Base-by-base conservation (phyloP, 1,140 invertebrate species). In the Ceratitis capitata region DNA sequence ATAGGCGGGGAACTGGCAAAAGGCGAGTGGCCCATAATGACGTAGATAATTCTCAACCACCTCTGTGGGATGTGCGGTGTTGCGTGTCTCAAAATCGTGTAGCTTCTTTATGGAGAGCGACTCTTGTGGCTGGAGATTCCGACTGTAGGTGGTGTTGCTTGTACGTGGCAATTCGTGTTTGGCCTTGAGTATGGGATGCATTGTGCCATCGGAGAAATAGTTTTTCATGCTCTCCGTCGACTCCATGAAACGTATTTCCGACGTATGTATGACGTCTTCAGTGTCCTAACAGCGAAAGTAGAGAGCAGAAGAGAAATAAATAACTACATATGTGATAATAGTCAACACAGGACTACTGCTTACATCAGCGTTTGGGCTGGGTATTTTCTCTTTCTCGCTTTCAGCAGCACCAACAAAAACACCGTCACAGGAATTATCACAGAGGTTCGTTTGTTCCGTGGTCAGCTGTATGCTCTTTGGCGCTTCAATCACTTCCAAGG, bases 211-310 rank as follows among this genome's bases (percentile, higher is more conserved):
- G 5, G 69, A 78, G 42, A 78, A 78, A 35, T 78, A 56, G 51
- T 85, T 85, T 32, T 85, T 69, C 49, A 85, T 45, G 35, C 85
- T 85, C 6, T 85, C 85, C 1, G 69, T 82, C 6, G 85, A 85
- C 9, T 85, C 74, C 74, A 85, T 82, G 39, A 85, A 85, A 61
- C 85, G 85, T 14, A 85, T 85, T 29, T 82, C 85, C 19, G 69
- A 85, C 12, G 85, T 82, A 23, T 35, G 47, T 56, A 85, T 85
- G 29, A 78, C 35, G 23, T 85, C 85, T 9, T 85, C 51, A 3
- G 42, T 49, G 16, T 85, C 85, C 85, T 85, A 39, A 35, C 78
- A 74, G 42, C 16, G n/a, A n/a, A n/a, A n/a, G n/a, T 29, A 83
- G 29, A 61, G 26, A 84, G 16, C 1, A n/a, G 26, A 19, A 61